Percentiles rank a stretch among this genome's conserved stretches.
phyloP scores from a whole-genome alignment of 1,140 invertebrate species.

The Drosophila trapezifrons region DNA sequence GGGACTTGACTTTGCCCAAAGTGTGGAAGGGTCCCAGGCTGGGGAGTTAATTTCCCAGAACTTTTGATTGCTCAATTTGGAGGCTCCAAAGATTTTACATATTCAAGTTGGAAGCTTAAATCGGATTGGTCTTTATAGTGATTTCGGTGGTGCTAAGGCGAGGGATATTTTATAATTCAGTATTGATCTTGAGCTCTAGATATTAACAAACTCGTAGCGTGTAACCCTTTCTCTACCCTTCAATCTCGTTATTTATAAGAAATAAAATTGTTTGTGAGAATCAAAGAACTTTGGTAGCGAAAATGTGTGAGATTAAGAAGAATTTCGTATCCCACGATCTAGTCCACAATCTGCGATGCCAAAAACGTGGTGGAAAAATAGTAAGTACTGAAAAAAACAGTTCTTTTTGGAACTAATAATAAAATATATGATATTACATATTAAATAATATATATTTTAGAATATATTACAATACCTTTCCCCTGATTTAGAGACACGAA shows the following conservation, averaged over 20 bases:
- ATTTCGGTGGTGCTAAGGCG: not conserved
- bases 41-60: conserved; percentile 35
- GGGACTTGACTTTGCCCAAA: conserved; percentile 19
- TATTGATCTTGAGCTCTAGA: too few relatives aligned
- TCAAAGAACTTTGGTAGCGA: not conserved
- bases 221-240: not conserved
- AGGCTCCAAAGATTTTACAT: conserved; percentile 25
- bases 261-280: conserved; percentile 28
- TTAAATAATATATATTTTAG: not conserved
- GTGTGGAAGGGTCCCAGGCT: conserved; percentile 15
- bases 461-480: too few relatives aligned
- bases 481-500: conserved; percentile 14
- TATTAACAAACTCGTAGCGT: too few relatives aligned
- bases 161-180: not conserved
- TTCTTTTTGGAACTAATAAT: not conserved
- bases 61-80: conserved; percentile 45
- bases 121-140: conserved; percentile 3
- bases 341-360: conserved; percentile 39
- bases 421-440: too few relatives aligned
- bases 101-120: conserved; percentile 12
- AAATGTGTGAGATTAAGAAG: conserved; percentile 47
- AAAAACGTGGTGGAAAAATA: not conserved
- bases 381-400: conserved; percentile 15
- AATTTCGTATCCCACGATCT: conserved; percentile 55
- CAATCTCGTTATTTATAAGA: not conserved